Base-by-base conservation (phyloP, 2,888 invertebrate genomes). In the Stenolophus ochropezus region DNA sequence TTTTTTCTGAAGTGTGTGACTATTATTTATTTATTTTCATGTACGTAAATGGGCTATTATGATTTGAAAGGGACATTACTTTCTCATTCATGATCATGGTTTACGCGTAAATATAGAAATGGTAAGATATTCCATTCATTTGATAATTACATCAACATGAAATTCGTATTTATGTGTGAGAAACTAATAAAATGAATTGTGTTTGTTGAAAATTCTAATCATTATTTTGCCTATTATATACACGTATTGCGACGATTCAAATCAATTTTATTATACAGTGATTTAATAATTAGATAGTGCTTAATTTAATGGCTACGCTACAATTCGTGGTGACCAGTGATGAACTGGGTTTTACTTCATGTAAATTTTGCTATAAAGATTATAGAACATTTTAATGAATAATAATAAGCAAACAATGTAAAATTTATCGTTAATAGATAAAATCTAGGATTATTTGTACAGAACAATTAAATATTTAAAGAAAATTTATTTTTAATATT, bases 1-100 rank as follows among this genome's bases (percentile, higher is more conserved):
- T 69, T 69, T 69, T 69, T 69, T 69, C 25, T 61, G 61, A 61
- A 61, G 25, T 25, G 21, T 61, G 61, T 61, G 61, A 61, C 61
- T 61, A 23, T 61, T 61, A 61, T 61, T 61, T 61, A 61, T 61
- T 27, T 61, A 61, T 25, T 61, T 56, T 56, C 61, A 61, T 61
- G 61, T 61, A 25, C 61, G 21, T 61, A 61, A 25, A 61, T 61
- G n/a, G 61, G 23, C 61, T 25, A 61, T 61, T 61, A 61, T 61
- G 23, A 61, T 61, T 61, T 23, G 61, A 61, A 61, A 61, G 61
- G 25, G 61, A 61, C 25, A 61, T 61, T 61, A 61, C 61, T 61
- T 61, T 61, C 61, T 61, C 23, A 61, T 61, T 25, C n/a, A 61
- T 61, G n/a, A 61, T 61, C 8, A 42, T 42, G 33, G 11, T 42